Conservation (phyloP, 2,888 invertebrate species). For the Callyntrura guangdongensis region DNA sequence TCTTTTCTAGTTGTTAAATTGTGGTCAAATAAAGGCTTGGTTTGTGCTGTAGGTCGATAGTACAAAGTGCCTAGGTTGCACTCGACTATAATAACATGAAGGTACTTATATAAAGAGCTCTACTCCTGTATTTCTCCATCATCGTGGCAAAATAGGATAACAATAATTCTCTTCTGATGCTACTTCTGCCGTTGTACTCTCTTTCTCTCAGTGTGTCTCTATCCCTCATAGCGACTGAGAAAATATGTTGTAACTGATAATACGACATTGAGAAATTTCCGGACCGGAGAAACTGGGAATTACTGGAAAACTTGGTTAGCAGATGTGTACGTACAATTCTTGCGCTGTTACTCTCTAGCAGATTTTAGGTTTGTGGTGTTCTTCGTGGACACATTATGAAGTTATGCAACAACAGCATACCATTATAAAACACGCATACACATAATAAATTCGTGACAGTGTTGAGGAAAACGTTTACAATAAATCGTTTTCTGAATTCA, state of each 20-base stretch:
- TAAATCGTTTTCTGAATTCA: conserved; percentile 73
- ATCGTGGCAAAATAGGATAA: not conserved
- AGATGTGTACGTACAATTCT: conserved; percentile 21
- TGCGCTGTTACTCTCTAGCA: not conserved
- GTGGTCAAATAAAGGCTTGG: no score
- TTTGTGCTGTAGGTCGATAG: no score
- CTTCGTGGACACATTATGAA: conserved; percentile 1
- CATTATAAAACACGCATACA: conserved; percentile 9
- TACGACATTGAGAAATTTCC: conserved; percentile 80
- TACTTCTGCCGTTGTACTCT: conserved; percentile 9
- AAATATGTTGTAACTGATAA: conserved; percentile 77
- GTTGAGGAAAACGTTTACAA: conserved; percentile 47
- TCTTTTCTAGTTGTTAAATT: no score
- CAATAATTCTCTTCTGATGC: conserved; percentile 16
- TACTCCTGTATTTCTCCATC: not conserved
- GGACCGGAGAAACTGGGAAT: conserved; percentile 75
- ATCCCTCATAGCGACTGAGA: conserved; percentile 62
- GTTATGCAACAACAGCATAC: conserved; percentile 1
- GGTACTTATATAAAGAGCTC: not conserved
- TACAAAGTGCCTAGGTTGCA: not conserved
- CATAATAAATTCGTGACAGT: conserved; percentile 45
- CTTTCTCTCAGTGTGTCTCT: conserved; percentile 44
- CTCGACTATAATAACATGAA: not conserved
- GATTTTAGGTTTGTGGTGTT: conserved; percentile 2
- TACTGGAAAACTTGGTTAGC: conserved; percentile 70